phyloP scores from a whole-genome alignment of 1,140 invertebrate species.

The Pissodes strobi region DNA sequence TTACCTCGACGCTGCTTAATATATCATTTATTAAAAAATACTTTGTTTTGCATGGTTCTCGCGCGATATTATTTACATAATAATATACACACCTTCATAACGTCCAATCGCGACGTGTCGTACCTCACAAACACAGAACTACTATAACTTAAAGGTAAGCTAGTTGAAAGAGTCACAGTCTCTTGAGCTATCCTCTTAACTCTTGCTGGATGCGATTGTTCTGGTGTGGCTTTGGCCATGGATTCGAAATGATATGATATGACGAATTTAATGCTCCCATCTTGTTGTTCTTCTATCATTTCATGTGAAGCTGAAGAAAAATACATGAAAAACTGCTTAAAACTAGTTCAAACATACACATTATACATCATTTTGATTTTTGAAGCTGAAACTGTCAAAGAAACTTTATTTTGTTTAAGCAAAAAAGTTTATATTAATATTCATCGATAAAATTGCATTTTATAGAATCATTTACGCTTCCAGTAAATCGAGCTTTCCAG shows the following conservation, averaged over 20 bases:
- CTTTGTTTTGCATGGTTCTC: no score
- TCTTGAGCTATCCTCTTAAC: slow-evolving; percentile 94
- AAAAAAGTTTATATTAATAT: no score
- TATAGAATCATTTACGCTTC: no score
- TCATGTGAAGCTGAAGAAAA: slow-evolving; percentile 79
- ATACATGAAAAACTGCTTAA: neutral
- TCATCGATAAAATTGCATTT: no score
- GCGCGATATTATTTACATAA: no score
- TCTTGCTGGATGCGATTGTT: slow-evolving; percentile 80
- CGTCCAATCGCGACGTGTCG: slow-evolving; percentile 89
- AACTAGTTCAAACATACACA: no score
- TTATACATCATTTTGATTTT: no score
- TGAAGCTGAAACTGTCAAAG: no score
- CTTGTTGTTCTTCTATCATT: slow-evolving; percentile 81
- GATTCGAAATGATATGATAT: slow-evolving; percentile 92
- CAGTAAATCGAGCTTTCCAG: no score
- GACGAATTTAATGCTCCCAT: slow-evolving; percentile 78
- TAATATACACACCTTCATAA: slow-evolving; percentile 85
- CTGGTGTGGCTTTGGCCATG: slow-evolving; percentile 83
- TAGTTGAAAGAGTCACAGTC: slow-evolving; percentile 92
- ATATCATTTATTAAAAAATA: no score
- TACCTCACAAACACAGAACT: slow-evolving; percentile 95
- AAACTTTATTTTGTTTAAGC: no score
- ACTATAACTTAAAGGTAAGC: slow-evolving; percentile 89
- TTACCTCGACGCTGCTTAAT: no score